Percentiles rank a stretch among this genome's conserved stretches.
Evolutionary conservation across 2,797 vertebrate species (phyloP).

Genomic region (Macropus fuliginosus): DNA sequence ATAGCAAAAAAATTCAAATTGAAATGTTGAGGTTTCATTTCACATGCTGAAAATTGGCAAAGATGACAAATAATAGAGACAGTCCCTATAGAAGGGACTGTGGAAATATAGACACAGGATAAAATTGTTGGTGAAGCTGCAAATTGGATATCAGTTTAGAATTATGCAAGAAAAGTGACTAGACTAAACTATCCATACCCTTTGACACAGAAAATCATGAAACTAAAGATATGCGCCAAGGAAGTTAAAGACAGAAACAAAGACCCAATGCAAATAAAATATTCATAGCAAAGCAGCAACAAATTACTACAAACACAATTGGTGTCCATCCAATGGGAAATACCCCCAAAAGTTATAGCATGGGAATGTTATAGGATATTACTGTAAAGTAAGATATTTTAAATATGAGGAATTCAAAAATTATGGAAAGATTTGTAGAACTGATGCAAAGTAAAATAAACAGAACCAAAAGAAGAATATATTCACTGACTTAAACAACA

Average conservation of each 20-base stretch:
- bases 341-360: neutral
- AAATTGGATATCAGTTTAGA: neutral
- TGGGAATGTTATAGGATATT: neutral
- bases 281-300: neutral
- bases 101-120: neutral
- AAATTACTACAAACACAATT: neutral
- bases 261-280: neutral
- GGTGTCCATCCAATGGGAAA: neutral
- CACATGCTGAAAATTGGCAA: neutral
- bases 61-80: neutral
- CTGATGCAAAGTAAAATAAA: neutral
- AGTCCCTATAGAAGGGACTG: neutral
- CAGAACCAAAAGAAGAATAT: neutral
- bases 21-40: neutral
- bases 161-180: neutral
- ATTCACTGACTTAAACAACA: neutral
- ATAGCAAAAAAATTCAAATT: neutral
- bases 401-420: neutral
- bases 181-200: neutral
- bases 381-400: neutral
- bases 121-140: neutral
- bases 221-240: neutral
- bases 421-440: neutral
- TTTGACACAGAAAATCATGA: neutral
- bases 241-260: neutral